Percentiles rank a stretch among this genome's conserved stretches.
Evolutionary conservation across 2,888 invertebrate species (phyloP).

Genomic region (Sesamia inferens): DNA sequence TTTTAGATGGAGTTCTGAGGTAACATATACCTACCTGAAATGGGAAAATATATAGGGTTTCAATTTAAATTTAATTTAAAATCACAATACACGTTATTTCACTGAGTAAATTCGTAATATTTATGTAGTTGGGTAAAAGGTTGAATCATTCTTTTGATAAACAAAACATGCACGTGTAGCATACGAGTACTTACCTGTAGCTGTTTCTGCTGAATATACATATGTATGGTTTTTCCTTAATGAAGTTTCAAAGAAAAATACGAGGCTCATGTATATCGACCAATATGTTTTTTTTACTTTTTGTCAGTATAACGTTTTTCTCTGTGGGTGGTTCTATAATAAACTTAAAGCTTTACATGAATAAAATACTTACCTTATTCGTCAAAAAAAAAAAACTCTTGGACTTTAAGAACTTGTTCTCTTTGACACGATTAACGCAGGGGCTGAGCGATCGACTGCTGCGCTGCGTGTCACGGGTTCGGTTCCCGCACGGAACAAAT

Average conservation of each 20-base stretch:
- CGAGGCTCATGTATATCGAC: background rate
- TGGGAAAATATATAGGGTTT: conserved; percentile 15
- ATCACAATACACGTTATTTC: conserved; percentile 10
- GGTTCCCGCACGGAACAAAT: too few relatives aligned
- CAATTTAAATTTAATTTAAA: conserved; percentile 18
- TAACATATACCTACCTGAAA: conserved; percentile 17
- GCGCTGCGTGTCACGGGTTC: too few relatives aligned
- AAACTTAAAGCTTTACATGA: background rate
- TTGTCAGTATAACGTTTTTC: background rate
- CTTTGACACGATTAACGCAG: background rate
- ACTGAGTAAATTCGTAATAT: conserved; percentile 8
- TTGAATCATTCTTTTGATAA: conserved; percentile 5
- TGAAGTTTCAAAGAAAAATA: conserved; percentile 14
- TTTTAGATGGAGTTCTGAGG: conserved; percentile 1
- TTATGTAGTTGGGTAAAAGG: conserved; percentile 22
- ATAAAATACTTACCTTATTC: background rate
- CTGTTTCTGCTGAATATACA: background rate
- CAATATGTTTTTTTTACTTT: conserved; percentile 7
- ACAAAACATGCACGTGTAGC: background rate
- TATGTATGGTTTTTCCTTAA: conserved; percentile 14
- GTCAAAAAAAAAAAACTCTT: background rate
- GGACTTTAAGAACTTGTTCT: background rate
- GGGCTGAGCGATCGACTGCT: too few relatives aligned
- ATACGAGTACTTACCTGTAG: background rate
- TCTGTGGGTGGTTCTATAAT: background rate